Evolutionary conservation across 64 coral and sea anemone species (phyloP).

Genomic region (Catalaphyllia jardinei): DNA sequence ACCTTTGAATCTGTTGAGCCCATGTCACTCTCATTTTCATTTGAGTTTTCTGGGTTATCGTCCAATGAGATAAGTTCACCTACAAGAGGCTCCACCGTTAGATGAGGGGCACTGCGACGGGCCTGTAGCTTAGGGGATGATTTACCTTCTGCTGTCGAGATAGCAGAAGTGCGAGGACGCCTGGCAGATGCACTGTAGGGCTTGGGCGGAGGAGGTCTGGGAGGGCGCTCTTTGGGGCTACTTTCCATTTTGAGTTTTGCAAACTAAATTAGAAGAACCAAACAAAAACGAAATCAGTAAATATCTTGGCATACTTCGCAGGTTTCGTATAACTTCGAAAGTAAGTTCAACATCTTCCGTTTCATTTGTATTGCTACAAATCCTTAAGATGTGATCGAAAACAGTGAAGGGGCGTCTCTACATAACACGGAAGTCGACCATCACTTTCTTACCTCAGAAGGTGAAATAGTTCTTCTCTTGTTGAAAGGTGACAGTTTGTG

Average conservation of each 20-base stretch:
- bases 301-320: too few species aligned
- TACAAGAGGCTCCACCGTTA: conserved; percentile 3
- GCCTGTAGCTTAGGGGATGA: conserved; percentile 2
- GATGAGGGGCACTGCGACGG: conserved; percentile 54
- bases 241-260: conserved; percentile 9
- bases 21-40: not conserved
- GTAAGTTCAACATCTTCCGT: too few species aligned
- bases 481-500: conserved; percentile 50
- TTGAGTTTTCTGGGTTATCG: conserved; percentile 1
- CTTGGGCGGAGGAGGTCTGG: conserved; percentile 51
- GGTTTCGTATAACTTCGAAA: too few species aligned
- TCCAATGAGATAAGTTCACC: conserved; percentile 54
- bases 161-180: conserved; percentile 34
- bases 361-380: not conserved
- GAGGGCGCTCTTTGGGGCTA: conserved; percentile 12
- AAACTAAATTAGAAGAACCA: not conserved
- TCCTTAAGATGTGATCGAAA: too few species aligned
- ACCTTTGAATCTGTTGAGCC: not conserved
- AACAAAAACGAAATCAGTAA: too few species aligned
- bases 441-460: conserved; percentile 11
- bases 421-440: not conserved
- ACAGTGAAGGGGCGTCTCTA: not conserved
- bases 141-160: conserved; percentile 29
- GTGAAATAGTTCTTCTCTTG: conserved; percentile 50
- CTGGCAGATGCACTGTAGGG: not conserved